Conservation (phyloP, 2,113 vertebrate species). For the Tetrao urogallus region DNA sequence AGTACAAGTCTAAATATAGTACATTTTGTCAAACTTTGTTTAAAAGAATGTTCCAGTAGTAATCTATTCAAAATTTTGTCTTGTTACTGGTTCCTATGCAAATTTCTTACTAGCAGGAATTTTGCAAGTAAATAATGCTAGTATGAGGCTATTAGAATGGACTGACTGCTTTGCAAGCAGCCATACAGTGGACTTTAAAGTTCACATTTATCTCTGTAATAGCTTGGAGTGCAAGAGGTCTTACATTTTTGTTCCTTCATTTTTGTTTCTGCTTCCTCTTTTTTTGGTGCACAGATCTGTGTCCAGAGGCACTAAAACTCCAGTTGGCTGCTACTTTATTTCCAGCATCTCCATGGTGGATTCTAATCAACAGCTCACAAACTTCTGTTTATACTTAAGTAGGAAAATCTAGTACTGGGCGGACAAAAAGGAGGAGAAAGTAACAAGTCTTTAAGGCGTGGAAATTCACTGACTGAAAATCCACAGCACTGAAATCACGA, state of each 20-base stretch:
- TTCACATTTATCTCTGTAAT: neutral
- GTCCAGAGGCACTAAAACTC: neutral
- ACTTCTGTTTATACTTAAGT: neutral
- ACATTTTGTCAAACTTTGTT: slow-evolving; percentile 6
- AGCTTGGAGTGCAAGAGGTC: neutral
- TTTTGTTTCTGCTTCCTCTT: slow-evolving; percentile 21
- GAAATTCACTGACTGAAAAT: slow-evolving; percentile 8
- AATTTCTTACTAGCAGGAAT: neutral
- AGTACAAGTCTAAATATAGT: slow-evolving; percentile 41
- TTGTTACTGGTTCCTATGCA: neutral
- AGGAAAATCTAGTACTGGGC: neutral
- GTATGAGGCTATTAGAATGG: neutral
- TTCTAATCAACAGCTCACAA: neutral
- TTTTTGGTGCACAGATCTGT: neutral
- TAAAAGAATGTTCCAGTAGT: neutral
- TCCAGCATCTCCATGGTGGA: neutral
- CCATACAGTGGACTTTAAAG: neutral
- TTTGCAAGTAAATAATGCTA: neutral
- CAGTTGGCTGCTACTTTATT: neutral
- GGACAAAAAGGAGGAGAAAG: neutral
- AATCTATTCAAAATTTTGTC: neutral
- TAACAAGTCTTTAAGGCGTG: neutral
- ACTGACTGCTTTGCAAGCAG: neutral
- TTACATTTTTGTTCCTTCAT: neutral
- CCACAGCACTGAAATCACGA: neutral